Percentiles rank a stretch among this genome's conserved stretches.
Conservation (phyloP, 2,888 invertebrate species). For the Coleophora deauratella region DNA sequence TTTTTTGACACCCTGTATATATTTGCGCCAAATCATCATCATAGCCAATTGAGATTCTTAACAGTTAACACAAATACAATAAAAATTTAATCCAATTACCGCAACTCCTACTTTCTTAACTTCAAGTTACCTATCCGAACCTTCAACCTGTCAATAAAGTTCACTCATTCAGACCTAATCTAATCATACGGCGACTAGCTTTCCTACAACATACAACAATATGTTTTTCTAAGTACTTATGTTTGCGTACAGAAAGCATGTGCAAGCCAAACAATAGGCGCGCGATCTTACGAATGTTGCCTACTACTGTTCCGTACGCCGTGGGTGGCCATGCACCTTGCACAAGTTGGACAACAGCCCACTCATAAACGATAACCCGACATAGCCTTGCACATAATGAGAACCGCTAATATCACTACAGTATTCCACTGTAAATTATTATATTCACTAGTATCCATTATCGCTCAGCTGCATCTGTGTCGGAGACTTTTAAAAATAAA, state of each 20-base stretch:
- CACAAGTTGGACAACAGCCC: constrained; percentile 50
- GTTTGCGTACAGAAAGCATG: constrained; percentile 7
- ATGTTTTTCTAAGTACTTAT: constrained; percentile 9
- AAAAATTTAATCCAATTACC: too few species aligned
- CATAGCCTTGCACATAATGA: constrained; percentile 19
- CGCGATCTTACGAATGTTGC: too few species aligned
- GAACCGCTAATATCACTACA: constrained; percentile 23
- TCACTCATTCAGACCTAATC: constrained; percentile 47
- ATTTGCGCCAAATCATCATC: too few species aligned
- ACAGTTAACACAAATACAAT: too few species aligned
- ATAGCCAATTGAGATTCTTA: too few species aligned
- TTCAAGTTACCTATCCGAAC: neutral
- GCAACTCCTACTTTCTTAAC: neutral
- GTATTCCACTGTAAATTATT: constrained; percentile 10
- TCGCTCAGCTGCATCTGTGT: too few species aligned
- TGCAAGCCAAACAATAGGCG: constrained; percentile 6
- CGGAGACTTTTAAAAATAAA: neutral
- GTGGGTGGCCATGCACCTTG: constrained; percentile 37
- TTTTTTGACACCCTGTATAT: too few species aligned
- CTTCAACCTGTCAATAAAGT: constrained; percentile 38
- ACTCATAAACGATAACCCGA: constrained; percentile 27
- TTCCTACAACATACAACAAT: constrained; percentile 27
- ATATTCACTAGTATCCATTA: neutral
- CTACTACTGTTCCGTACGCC: constrained; percentile 3
- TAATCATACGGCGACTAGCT: constrained; percentile 43